Evolutionary conservation across 2,113 vertebrate species (phyloP).

Genomic region (Cervus canadensis): DNA sequence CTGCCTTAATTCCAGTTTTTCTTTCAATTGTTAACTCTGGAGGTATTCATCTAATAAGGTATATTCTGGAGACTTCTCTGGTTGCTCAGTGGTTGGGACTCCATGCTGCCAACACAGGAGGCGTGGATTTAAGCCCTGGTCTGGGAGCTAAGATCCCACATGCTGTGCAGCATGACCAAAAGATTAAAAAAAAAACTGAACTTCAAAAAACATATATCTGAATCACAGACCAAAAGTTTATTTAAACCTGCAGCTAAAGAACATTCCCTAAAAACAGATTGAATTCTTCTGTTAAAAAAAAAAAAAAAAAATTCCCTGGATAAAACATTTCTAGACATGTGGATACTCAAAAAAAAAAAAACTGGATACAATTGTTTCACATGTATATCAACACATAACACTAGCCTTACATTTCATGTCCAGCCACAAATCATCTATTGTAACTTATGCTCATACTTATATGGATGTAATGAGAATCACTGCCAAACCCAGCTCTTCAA

Average conservation of each 20-base stretch:
- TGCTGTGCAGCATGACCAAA: not conserved
- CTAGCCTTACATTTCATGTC: not conserved
- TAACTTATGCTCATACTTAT: not conserved
- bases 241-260: slow-evolving; percentile 12
- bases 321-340: not conserved
- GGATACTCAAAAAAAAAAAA: not conserved
- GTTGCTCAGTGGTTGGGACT: not conserved
- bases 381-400: not conserved
- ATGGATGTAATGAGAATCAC: not conserved
- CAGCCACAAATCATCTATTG: not conserved
- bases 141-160: not conserved
- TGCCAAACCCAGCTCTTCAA: not conserved
- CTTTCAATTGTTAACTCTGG: not conserved
- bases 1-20: not conserved
- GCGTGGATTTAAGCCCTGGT: not conserved
- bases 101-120: not conserved
- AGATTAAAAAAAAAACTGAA: not conserved
- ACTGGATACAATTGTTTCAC: not conserved
- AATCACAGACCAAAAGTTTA: slow-evolving; percentile 7
- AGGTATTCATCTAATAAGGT: not conserved
- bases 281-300: slow-evolving; percentile 22
- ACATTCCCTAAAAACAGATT: not conserved
- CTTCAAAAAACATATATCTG: not conserved
- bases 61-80: not conserved
- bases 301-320: not conserved